Base-by-base conservation (phyloP, 2,797 vertebrate genomes). In the Sebastolobus alascanus region DNA sequence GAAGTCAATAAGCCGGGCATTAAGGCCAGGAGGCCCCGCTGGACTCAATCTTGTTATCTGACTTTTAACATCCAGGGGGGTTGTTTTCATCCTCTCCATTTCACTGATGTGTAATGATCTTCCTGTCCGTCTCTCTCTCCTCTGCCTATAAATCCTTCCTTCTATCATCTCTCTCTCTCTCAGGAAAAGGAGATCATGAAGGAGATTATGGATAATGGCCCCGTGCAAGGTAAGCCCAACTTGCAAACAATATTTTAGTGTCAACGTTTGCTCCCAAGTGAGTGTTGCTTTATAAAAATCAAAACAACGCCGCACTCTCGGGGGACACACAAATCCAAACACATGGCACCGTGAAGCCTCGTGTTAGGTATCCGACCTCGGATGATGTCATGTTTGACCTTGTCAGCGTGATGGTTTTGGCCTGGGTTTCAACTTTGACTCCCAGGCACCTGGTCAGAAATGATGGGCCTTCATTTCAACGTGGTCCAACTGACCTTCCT, bases 141-240 rank as follows among this genome's bases (percentile, higher is more conserved):
- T 63, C 65, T 59, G 37, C 54, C 75, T 72, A 60, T 87, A 74
- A 84, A 77, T 68, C 18, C 0, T 70, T 82, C 33, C 29, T 38
- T 75, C 54, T 82, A 0, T 90, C 12, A 67, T 66, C 75, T 89
- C 91, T 84, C 35, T 76, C 72, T 88, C 91, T 84, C 31, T 76
- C 72, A 99, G 98, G 97, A 98, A 88, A 98, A 97, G 85, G 98
- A 99, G 89, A 98, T 99, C 87, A 99, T 99, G 98, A 99, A 99
- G 90, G 98, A 99, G 92, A 94, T 99, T 82, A 93, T 97, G 97
- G 96, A 99, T 91, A 99, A 99, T 0, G 98, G 98, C 43, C 98
- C 98, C 0, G 98, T 99, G 82, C 98, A 99, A 97, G 98, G 98
- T 99, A 92, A 92, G 33, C 16, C 3, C 3, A 67, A 61, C 5